Evolutionary conservation across 2,888 invertebrate genomes (phyloP).

Genomic region (Lydus trimaculatus): DNA sequence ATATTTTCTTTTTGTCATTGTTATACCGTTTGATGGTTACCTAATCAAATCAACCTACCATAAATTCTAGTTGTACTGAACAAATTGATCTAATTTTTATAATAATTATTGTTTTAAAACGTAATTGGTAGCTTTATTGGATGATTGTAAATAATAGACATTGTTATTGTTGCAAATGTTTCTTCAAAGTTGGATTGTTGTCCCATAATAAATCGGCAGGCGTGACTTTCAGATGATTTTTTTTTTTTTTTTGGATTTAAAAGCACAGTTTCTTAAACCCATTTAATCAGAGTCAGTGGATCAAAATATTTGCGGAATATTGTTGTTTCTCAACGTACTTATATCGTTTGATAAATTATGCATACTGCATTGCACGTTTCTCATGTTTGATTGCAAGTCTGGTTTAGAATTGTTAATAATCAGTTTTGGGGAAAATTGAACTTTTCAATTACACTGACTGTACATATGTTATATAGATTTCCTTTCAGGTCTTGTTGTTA

Average conservation of each 20-base stretch:
- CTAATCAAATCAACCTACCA: constrained; percentile 16
- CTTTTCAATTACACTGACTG: not conserved
- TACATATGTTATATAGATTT: too few relatives aligned
- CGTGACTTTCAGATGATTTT: too few relatives aligned
- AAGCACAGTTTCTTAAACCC: too few relatives aligned
- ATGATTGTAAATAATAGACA: not conserved
- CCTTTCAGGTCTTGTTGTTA: not conserved
- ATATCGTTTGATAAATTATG: not conserved
- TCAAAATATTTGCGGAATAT: not conserved
- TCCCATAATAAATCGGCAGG: too few relatives aligned
- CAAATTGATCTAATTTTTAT: constrained; percentile 18
- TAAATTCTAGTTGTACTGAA: constrained; percentile 11
- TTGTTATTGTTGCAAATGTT: not conserved
- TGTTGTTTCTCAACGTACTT: not conserved
- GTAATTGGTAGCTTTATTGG: constrained; percentile 16
- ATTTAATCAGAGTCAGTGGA: not conserved
- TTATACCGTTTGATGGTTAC: not conserved
- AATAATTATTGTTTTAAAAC: constrained; percentile 1
- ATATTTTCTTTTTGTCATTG: not conserved
- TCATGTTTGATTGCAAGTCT: not conserved
- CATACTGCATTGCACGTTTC: not conserved
- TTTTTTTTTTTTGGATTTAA: too few relatives aligned
- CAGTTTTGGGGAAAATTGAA: not conserved
- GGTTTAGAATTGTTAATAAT: not conserved
- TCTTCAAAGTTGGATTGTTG: too few relatives aligned